Base-by-base conservation (phyloP, 2,888 invertebrate genomes). In the Drepanosiphum platanoidis region DNA sequence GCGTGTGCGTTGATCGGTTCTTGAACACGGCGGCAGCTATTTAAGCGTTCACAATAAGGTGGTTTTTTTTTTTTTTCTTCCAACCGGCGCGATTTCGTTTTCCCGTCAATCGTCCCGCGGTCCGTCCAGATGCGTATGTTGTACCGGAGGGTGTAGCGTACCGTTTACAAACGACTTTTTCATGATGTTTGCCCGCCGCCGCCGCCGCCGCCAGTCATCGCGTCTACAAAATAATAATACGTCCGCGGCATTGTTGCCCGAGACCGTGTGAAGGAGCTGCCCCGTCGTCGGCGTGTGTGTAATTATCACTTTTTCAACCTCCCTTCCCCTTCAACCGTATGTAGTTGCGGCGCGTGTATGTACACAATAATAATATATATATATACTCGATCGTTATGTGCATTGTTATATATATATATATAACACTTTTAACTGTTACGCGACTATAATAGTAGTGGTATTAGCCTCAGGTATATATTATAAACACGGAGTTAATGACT, bases 91-190 rank as follows among this genome's bases (percentile, higher is more conserved):
- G 36, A 79, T 80, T 52, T 52, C 3, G 68, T 80, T 68, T 34
- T 32, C 68, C n/a, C 52, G 52, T 52, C n/a, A n/a, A n/a, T n/a
- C n/a, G n/a, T n/a, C n/a, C n/a, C n/a, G n/a, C n/a, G n/a, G n/a
- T n/a, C n/a, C 39, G 64, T 30, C 36, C 46, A 66, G 34, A 27
- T 27, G 64, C 42, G 22, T 18, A 15, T 8, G 34, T 8, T 46
- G 15, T 58, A 22, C 2, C 30, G 32, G 27, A 15, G 58, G n/a
- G n/a, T n/a, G 30, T 79, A 30, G n/a, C 36, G 71, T 61, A 70
- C 66, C 66, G 68, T 75, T 84, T 84, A 84, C 83, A 84, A 84
- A 84, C 83, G 83, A 84, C 83, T 84, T 75, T 84, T 84, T 84
- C 75, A 84, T 84, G 52, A 74, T 18, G 64, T 64, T n/a, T 74